A percentile compares a stretch with the other conserved stretches of the same genome.
Evolutionary conservation across 2,888 invertebrate genomes (phyloP).

Genomic region (Drosophila borealis): DNA sequence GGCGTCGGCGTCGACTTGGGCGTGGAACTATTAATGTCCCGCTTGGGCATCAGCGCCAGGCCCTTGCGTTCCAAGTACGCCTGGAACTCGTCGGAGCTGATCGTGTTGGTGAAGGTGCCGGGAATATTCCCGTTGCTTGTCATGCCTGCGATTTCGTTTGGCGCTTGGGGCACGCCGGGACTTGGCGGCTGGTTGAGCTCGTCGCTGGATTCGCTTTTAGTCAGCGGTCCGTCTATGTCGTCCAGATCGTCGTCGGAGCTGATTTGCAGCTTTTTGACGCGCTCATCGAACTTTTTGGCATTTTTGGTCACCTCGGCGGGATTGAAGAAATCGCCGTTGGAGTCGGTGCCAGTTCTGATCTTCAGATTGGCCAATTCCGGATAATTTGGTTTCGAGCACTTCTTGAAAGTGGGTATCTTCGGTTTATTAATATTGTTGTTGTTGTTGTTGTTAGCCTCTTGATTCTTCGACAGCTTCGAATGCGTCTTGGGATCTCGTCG

Average conservation of each 20-base stretch:
- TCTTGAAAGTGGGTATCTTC: constrained; percentile 75
- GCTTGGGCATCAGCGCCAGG: constrained; percentile 79
- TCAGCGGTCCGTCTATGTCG: constrained; percentile 83
- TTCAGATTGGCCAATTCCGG: constrained; percentile 84
- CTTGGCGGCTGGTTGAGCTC: constrained; percentile 64
- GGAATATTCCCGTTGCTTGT: constrained; percentile 6
- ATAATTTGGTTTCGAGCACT: constrained; percentile 84
- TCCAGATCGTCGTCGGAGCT: constrained; percentile 84
- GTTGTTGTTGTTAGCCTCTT: constrained; percentile 41
- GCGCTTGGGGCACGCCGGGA: background rate
- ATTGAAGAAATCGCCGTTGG: constrained; percentile 81
- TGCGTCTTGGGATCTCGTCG: constrained; percentile 22
- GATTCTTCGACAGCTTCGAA: constrained; percentile 10
- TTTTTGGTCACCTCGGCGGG: constrained; percentile 84
- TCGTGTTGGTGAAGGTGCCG: constrained; percentile 83
- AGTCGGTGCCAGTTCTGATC: constrained; percentile 82
- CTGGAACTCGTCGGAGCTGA: constrained; percentile 84
- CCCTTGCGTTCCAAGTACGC: constrained; percentile 84
- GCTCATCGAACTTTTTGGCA: constrained; percentile 84
- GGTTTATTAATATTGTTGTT: constrained; percentile 45
- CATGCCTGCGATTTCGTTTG: background rate
- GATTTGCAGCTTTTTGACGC: constrained; percentile 83
- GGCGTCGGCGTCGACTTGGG: constrained; percentile 19
- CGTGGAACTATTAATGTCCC: constrained; percentile 59
- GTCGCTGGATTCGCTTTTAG: constrained; percentile 83